Evolutionary conservation across 2,888 invertebrate genomes (phyloP).

Genomic region (Terebella lapidaria): DNA sequence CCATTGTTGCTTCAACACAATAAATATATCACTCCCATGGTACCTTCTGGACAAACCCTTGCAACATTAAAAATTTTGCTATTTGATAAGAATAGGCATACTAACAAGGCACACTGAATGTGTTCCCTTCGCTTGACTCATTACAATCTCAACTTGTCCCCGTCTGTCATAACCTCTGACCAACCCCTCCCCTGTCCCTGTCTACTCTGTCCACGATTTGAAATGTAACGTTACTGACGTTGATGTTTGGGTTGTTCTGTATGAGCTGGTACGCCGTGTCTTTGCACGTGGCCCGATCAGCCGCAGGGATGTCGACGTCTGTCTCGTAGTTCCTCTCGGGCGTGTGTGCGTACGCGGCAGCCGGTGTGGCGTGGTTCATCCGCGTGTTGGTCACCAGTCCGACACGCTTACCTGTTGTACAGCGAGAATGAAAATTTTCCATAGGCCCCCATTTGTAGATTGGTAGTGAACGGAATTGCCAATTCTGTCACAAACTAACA

Average conservation of each 20-base stretch:
- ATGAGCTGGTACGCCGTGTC: constrained; percentile 22
- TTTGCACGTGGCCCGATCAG: constrained; percentile 3
- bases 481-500: not conserved
- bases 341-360: constrained; percentile 42
- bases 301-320: not conserved
- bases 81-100: too few relatives aligned
- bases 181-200: too few relatives aligned
- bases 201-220: too few relatives aligned
- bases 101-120: too few relatives aligned
- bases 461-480: not conserved
- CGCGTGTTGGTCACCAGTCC: constrained; percentile 50
- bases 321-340: constrained; percentile 31
- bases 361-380: constrained; percentile 51
- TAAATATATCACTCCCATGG: too few relatives aligned
- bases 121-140: too few relatives aligned
- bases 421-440: not conserved
- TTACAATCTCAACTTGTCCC: too few relatives aligned
- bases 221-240: constrained; percentile 13
- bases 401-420: constrained; percentile 39
- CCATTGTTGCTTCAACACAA: too few relatives aligned
- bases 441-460: not conserved
- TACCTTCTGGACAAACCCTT: too few relatives aligned
- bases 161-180: too few relatives aligned
- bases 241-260: constrained; percentile 15
- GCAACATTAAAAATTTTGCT: too few relatives aligned